Evolutionary conservation across 2,113 vertebrate species (phyloP), one percentile per base, ranked within the genome.

Genomic region (Nanorana parkeri): DNA sequence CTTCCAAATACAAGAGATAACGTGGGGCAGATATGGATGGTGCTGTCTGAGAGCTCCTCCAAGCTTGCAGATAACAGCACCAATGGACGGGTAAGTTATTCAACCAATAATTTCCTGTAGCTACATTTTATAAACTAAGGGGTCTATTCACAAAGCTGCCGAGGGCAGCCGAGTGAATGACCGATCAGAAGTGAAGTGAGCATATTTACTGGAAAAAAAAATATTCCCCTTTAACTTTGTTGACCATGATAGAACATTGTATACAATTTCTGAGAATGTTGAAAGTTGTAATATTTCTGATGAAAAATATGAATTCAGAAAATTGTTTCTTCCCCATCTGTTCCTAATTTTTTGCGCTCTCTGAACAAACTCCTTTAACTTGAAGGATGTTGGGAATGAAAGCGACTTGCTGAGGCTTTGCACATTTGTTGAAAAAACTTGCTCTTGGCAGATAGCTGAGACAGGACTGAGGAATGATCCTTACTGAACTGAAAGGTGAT

Each of bases 321-420:
- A 47, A 68, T 66, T 60, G 80, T 58, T 83, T 17, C 63, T 60
- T 75, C 29, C 55, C 80, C 80, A 83, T 83, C 80, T 83, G 80
- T 76, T 83, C 80, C 24, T 83, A 68, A 83, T 83, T 83, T 83
- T 81, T 75, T 58, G 28, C 63, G 54, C 72, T 83, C 68, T 83
- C 80, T 72, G 76, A 83, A 83, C 76, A 83, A 83, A 83, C 80
- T 83, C 63, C 28, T 51, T 83, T 83, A 47, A 36, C 29, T 83
- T 83, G 71, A 83, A 83, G 52, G 72, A 76, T 83, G 72, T 67
- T 60, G 80, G 29, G 72, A 83, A 83, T 76, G 71, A 83, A 76
- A 83, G 61, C 29, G 36, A 65, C 72, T 60, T 76, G 63, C 76
- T 21, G 65, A 76, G 69, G 72, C 60, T 76, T 83, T 83, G 63